phyloP scores from a whole-genome alignment of 2,113 vertebrate genomes.

The human region GRCh38 chrX:29653001-29653500 shows the following conservation, averaged over 20 bases:
- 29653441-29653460: slow-evolving; percentile 64
- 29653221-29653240: slow-evolving; percentile 40
- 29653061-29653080: slow-evolving; percentile 39
- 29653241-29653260: slow-evolving; percentile 9
- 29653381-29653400: not conserved
- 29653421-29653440: slow-evolving; percentile 72
- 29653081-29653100: slow-evolving; percentile 8
- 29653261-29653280: not conserved
- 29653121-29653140: not conserved
- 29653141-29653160: not conserved
- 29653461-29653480: slow-evolving; percentile 78
- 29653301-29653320: not conserved
- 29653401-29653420: slow-evolving; percentile 63
- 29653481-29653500: slow-evolving; percentile 69
- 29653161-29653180: slow-evolving; percentile 26
- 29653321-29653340: slow-evolving; percentile 32
- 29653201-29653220: not conserved
- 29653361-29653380: slow-evolving; percentile 46
- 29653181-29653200: not conserved
- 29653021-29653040: slow-evolving; percentile 22
- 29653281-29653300: not conserved
- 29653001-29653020: not conserved
- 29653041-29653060: slow-evolving; percentile 48
- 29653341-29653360: not conserved
- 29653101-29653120: slow-evolving; percentile 13